Evolutionary conservation across 2,113 vertebrate genomes (phyloP), one percentile per base, ranked within the genome.

Genomic region (Nansenia antarctica): DNA sequence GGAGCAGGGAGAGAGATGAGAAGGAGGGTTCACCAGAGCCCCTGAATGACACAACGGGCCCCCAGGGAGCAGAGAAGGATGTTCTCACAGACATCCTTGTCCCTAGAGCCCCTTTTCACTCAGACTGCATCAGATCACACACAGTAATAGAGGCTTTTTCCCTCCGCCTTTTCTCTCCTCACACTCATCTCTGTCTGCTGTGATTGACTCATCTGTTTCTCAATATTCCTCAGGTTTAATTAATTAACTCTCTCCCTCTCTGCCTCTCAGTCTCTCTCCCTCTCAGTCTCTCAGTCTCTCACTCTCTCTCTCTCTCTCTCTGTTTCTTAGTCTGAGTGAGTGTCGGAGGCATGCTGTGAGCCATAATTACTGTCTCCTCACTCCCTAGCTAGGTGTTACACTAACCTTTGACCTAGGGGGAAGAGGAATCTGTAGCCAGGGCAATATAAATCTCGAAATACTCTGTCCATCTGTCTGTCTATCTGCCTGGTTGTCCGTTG

Each of bases 181-280:
- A 6, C 47, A 15, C 3, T n/a, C n/a, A n/a, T n/a, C 14, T 52
- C 47, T 52, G n/a, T 52, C 47, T n/a, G 9, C 20, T 53, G 24
- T 69, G 72, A 83, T 20, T 73, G n/a, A 65, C 76, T 77, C 58
- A 22, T 63, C 32, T 32, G 62, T 7, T 71, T 72, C 37, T n/a
- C 65, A 32, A 47, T 63, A 71, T 75, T 73, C 63, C 67, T 55
- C 42, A 12, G n/a, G 5, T 59, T 22, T n/a, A 59, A 59, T 30
- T 59, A 31, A 37, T 37, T 11, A n/a, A 37, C 9, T 27, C 14
- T 27, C 53, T 14, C 22, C 26, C 22, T 27, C 53, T 61, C 31
- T 61, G 31, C 31, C 20, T 37, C 22, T n/a, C 30, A 35, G 1
- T 35, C n/a, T 61, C 32, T 35, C 7, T 5, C 5, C 31, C 55